Evolutionary conservation across 2,113 vertebrate species (phyloP), one percentile per base, ranked within the genome.

Genomic region (Polyodon spathula): DNA sequence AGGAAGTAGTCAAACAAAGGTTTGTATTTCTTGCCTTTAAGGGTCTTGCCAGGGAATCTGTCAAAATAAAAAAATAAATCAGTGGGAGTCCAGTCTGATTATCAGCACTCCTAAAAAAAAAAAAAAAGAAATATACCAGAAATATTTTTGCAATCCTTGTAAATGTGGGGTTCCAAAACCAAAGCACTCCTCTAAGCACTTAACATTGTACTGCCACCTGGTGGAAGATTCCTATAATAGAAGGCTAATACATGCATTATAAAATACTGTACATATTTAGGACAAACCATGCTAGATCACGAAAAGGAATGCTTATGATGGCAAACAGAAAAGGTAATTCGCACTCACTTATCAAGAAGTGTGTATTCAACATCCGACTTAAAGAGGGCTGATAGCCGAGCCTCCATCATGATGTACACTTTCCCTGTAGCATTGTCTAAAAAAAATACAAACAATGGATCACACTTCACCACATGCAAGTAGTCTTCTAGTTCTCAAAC

Each of bases 1-100:
- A 86, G 71, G 76, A 99, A 99, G 77, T 98, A 99, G 2, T 84
- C 80, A 74, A 98, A 99, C 40, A 99, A 84, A 12, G 96, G 96
- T 70, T 78, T 91, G 70, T 99, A 99, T 56, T 84, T 90, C 78
- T 93, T 97, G 64, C 94, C 95, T 78, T 93, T 95, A 60, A 99
- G 87, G 38, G 6, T 68, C 72, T 84, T 71, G 38, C 96, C 96
- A 66, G 90, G 91, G 82, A 99, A 98, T 68, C 96, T 99, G 71
- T 64, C 68, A 63, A 67, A 71, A 40, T 54, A 40, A 63, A 51
- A 62, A 58, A 16, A 37, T 7, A 9, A 52, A 61, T 61, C 11
- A 57, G 43, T 7, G 4, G 12, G 11, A 4, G 51, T n/a, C 46
- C n/a, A 37, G 40, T 40, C 46, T 27, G 43, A 8, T 16, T 39